Percentiles rank a stretch among this genome's conserved stretches.
Conservation (phyloP, 2,888 invertebrate genomes). For the Drosophila merina region DNA sequence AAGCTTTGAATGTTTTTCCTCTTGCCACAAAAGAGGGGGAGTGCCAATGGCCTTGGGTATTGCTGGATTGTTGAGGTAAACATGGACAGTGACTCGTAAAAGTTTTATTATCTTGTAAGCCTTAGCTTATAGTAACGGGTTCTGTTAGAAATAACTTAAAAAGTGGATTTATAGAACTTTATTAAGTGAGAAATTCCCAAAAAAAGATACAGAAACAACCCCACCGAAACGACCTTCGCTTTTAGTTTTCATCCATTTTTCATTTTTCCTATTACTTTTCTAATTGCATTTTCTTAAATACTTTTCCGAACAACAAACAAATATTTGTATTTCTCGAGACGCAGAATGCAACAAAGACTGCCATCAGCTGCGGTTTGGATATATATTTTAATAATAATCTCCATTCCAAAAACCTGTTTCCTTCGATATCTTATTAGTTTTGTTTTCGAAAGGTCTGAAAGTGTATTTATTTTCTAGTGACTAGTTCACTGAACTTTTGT, state of each 20-base stretch:
- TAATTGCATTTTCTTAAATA: not conserved
- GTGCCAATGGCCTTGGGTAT: conserved; percentile 6
- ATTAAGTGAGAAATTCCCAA: not conserved
- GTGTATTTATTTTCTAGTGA: not conserved
- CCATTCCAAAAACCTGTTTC: conserved; percentile 5
- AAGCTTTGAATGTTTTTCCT: conserved; percentile 12
- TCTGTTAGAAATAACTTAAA: not conserved
- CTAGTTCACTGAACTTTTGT: conserved; percentile 34
- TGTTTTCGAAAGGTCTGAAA: not conserved
- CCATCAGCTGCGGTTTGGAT: conserved; percentile 1
- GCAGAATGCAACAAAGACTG: conserved; percentile 10
- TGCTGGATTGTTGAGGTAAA: conserved; percentile 2
- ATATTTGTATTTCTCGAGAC: conserved; percentile 7
- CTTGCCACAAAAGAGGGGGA: conserved; percentile 1
- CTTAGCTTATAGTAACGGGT: too few relatives aligned
- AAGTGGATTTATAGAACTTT: not conserved
- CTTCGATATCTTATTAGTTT: not conserved
- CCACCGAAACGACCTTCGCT: not conserved
- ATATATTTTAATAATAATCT: conserved; percentile 3
- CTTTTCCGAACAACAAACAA: conserved; percentile 1
- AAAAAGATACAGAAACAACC: too few relatives aligned
- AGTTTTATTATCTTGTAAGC: conserved; percentile 14
- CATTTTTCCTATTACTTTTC: not conserved
- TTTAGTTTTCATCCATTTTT: not conserved
- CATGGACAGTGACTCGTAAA: not conserved